These are phyloP conservation scores for Ericerus pela DNA, from an alignment of 1,140 invertebrate genomes.

Conservation along the genomic window DNA sequence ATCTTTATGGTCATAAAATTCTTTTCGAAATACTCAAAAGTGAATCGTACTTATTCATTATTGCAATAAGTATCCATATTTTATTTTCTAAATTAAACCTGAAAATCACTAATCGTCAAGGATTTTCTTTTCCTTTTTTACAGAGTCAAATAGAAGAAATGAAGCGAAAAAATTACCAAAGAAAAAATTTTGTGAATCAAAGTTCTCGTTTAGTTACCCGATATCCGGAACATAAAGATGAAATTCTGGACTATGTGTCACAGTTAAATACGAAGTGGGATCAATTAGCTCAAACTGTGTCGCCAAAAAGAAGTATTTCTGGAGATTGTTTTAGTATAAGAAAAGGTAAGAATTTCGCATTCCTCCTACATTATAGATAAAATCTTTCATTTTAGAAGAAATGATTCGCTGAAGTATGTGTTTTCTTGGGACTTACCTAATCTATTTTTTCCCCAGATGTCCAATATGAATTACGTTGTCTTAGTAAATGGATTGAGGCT, in stretches of 20 bases:
- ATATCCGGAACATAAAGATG: slow-evolving; percentile 54
- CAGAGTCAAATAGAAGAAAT: slow-evolving; percentile 41
- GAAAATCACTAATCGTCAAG: too few species aligned
- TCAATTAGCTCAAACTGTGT: slow-evolving; percentile 42
- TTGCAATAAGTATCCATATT: too few species aligned
- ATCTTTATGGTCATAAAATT: too few species aligned
- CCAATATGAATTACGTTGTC: slow-evolving; percentile 50
- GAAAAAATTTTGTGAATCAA: slow-evolving; percentile 62
- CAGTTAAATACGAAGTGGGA: slow-evolving; percentile 66
- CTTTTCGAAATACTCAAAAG: too few species aligned
- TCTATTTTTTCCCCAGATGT: slow-evolving; percentile 40
- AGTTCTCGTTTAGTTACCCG: slow-evolving; percentile 51
- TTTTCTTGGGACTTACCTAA: too few species aligned
- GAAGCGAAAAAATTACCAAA: slow-evolving; percentile 48
- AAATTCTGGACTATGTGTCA: slow-evolving; percentile 53
- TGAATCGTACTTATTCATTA: too few species aligned
- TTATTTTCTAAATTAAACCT: too few species aligned
- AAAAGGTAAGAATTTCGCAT: too few species aligned
- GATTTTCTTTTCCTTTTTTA: too few species aligned
- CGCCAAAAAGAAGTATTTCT: slow-evolving; percentile 31
- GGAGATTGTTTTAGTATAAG: slow-evolving; percentile 33
- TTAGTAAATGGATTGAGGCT: slow-evolving; percentile 48
- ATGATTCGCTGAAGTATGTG: too few species aligned
- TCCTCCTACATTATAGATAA: too few species aligned
- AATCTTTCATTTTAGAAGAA: too few species aligned